These are phyloP conservation scores for Dolichoris vasculosae DNA, from an alignment of 1,140 invertebrate genomes.

Conservation along the genomic window DNA sequence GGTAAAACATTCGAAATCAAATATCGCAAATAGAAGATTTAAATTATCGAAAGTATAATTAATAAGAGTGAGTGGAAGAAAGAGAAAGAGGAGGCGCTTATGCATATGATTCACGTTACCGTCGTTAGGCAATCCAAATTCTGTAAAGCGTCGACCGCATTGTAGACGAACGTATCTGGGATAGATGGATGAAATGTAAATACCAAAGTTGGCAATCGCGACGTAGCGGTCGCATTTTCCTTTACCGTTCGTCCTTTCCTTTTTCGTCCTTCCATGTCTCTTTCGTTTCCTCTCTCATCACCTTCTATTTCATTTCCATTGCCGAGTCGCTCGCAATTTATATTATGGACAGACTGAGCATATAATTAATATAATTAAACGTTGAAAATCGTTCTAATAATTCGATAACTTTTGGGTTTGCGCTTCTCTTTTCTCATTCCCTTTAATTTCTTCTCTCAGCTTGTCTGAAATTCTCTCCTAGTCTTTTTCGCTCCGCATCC, in stretches of 20 bases:
- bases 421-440: slow-evolving; percentile 52
- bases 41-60: neutral
- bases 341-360: slow-evolving; percentile 70
- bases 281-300: slow-evolving; percentile 28
- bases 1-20: too few species aligned
- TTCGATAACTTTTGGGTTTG: slow-evolving; percentile 72
- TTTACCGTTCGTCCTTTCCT: slow-evolving; percentile 22
- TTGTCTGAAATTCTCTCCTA: too few species aligned
- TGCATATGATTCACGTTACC: slow-evolving; percentile 47
- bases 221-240: slow-evolving; percentile 51
- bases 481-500: neutral
- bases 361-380: slow-evolving; percentile 76
- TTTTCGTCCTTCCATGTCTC: neutral
- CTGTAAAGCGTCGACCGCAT: slow-evolving; percentile 48
- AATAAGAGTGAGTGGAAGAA: neutral
- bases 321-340: slow-evolving; percentile 71
- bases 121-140: slow-evolving; percentile 52
- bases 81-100: neutral
- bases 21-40: too few species aligned
- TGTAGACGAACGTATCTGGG: slow-evolving; percentile 59
- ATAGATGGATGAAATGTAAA: slow-evolving; percentile 72
- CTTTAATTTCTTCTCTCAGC: neutral
- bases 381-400: slow-evolving; percentile 74
- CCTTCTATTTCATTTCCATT: slow-evolving; percentile 50
- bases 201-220: slow-evolving; percentile 74